Evolutionary conservation across 2,888 invertebrate genomes (phyloP).

Genomic region (Pandemis cinnamomeana): DNA sequence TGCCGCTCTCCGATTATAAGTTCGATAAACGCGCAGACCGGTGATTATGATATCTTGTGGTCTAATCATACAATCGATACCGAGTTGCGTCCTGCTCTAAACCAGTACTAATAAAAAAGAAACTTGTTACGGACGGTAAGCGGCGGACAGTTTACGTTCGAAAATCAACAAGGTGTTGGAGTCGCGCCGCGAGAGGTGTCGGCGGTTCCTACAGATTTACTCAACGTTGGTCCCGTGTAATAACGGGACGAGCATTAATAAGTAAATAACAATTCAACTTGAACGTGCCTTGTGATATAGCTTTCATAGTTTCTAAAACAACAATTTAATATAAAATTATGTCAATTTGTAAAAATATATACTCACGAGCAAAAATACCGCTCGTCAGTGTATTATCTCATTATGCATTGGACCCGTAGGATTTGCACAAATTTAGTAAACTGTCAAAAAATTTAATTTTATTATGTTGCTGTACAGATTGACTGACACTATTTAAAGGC

Average conservation of each 20-base stretch:
- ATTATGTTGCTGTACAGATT: neutral
- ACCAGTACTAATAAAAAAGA: constrained; percentile 83
- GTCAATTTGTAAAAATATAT: neutral
- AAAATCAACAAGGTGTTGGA: constrained; percentile 81
- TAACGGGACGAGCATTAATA: neutral
- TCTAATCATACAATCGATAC: constrained; percentile 82
- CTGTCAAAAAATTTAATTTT: too few relatives aligned
- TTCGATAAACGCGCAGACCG: constrained; percentile 83
- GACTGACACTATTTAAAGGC: neutral
- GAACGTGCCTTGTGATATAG: neutral
- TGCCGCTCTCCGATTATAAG: constrained; percentile 79
- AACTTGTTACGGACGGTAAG: constrained; percentile 77
- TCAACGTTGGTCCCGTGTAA: neutral
- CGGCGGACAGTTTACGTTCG: constrained; percentile 79
- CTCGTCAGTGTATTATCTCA: too few relatives aligned
- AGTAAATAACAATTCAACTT: neutral
- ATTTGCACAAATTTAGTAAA: too few relatives aligned
- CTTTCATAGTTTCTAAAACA: neutral
- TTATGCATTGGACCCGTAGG: too few relatives aligned
- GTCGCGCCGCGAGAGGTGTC: constrained; percentile 47
- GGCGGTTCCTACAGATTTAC: constrained; percentile 8
- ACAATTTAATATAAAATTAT: neutral
- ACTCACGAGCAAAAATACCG: too few relatives aligned
- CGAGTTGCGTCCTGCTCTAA: constrained; percentile 80
- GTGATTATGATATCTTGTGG: constrained; percentile 83